phyloP scores from a whole-genome alignment of 2,888 invertebrate species.

The Brachycybe producta region DNA sequence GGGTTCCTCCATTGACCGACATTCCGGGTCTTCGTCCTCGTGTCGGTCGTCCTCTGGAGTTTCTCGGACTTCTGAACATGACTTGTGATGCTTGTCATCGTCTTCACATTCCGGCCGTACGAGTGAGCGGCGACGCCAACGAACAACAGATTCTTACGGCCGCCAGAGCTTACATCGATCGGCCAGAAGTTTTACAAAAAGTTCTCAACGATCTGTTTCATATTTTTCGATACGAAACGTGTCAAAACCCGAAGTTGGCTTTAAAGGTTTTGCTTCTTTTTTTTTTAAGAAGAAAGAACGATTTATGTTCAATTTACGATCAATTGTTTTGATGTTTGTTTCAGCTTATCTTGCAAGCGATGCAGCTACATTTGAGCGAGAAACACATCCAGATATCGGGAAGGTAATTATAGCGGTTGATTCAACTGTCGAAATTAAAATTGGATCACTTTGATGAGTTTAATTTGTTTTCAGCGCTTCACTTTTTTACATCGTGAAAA shows the following conservation, averaged over 20 bases:
- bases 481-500: slow-evolving; percentile 86
- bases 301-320: not conserved
- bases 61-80: slow-evolving; percentile 82
- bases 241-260: slow-evolving; percentile 58
- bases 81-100: slow-evolving; percentile 77
- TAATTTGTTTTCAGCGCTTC: slow-evolving; percentile 56
- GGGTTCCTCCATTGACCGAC: not conserved
- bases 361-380: slow-evolving; percentile 73
- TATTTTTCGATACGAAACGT: slow-evolving; percentile 68
- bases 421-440: not conserved
- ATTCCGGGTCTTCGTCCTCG: slow-evolving; percentile 75
- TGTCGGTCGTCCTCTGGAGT: slow-evolving; percentile 64
- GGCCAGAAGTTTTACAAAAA: slow-evolving; percentile 64
- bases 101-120: slow-evolving; percentile 77
- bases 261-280: slow-evolving; percentile 39
- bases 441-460: not conserved
- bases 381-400: slow-evolving; percentile 75
- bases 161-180: slow-evolving; percentile 62
- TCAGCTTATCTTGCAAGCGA: slow-evolving; percentile 63
- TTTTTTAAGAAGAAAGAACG: not conserved
- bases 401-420: slow-evolving; percentile 26
- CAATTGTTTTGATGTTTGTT: not conserved
- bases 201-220: slow-evolving; percentile 86
- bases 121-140: slow-evolving; percentile 79
- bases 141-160: slow-evolving; percentile 82